Conservation (phyloP, 2,888 invertebrate genomes). For the Pegoplata infirma region DNA sequence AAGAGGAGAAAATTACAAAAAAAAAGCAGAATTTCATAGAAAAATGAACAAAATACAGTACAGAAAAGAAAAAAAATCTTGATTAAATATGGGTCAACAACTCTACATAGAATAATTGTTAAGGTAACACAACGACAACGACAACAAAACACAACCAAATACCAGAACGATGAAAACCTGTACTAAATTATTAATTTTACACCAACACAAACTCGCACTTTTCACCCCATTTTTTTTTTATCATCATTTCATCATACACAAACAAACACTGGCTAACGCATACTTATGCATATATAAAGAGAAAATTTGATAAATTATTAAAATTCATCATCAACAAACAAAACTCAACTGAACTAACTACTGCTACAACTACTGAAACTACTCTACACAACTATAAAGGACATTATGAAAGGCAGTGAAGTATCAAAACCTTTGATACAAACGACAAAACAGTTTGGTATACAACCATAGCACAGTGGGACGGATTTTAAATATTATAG, state of each 20-base stretch:
- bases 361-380: no score
- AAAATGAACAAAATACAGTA: neutral
- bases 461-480: no score
- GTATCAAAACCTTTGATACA: constrained; percentile 42
- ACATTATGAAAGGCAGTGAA: constrained; percentile 22
- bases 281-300: neutral
- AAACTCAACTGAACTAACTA: constrained; percentile 9
- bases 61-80: neutral
- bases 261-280: neutral
- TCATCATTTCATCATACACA: no score
- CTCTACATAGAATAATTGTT: neutral
- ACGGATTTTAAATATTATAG: no score
- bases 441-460: constrained; percentile 8
- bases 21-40: neutral
- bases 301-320: constrained; percentile 59
- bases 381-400: neutral
- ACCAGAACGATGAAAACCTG: neutral
- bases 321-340: constrained; percentile 55
- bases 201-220: constrained; percentile 9
- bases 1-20: neutral
- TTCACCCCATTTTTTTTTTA: neutral
- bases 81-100: constrained; percentile 40
- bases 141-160: neutral
- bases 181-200: constrained; percentile 26
- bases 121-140: constrained; percentile 3